A percentile compares a stretch with the other conserved stretches of the same genome.
These are phyloP conservation scores for Leontopithecus rosalia DNA, from an alignment of 2,797 vertebrate genomes.

Conservation along the genomic window DNA sequence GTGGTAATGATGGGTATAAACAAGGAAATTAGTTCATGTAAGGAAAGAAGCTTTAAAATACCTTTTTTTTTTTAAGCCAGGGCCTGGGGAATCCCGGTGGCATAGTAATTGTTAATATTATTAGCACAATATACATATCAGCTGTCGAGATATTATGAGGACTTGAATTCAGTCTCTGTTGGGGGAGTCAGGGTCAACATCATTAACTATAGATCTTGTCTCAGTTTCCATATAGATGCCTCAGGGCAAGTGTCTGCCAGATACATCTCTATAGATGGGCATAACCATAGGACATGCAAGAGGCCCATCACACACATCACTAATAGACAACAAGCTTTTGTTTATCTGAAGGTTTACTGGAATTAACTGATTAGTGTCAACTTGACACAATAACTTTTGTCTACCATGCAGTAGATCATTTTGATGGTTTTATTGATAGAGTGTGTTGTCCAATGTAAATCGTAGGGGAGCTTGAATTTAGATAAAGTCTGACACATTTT, in stretches of 20 bases:
- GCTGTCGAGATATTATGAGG: constrained; percentile 96
- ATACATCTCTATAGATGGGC: constrained; percentile 91
- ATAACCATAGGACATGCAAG: constrained; percentile 89
- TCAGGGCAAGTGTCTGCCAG: constrained; percentile 95
- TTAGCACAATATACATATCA: constrained; percentile 98
- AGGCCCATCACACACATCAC: constrained; percentile 95
- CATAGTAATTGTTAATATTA: constrained; percentile 96
- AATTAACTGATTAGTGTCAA: constrained; percentile 99
- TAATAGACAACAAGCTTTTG: constrained; percentile 96
- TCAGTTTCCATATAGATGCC: constrained; percentile 89
- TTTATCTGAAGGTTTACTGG: constrained; percentile 96
- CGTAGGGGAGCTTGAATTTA: constrained; percentile 78
- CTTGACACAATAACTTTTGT: constrained; percentile 93
- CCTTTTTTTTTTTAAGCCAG: constrained; percentile 63
- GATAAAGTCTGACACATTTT: constrained; percentile 82
- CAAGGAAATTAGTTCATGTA: constrained; percentile 33
- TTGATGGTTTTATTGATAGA: constrained; percentile 93
- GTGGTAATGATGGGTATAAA: background rate
- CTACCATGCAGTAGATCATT: constrained; percentile 88
- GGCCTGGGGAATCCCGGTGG: constrained; percentile 83
- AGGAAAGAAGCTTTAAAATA: constrained; percentile 73
- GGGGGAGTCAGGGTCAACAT: constrained; percentile 98
- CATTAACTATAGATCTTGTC: constrained; percentile 96
- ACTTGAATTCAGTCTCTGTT: constrained; percentile 96
- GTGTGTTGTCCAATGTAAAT: constrained; percentile 88